phyloP scores from a whole-genome alignment of 1,140 invertebrate species.

The Ceratosolen solmsi region DNA sequence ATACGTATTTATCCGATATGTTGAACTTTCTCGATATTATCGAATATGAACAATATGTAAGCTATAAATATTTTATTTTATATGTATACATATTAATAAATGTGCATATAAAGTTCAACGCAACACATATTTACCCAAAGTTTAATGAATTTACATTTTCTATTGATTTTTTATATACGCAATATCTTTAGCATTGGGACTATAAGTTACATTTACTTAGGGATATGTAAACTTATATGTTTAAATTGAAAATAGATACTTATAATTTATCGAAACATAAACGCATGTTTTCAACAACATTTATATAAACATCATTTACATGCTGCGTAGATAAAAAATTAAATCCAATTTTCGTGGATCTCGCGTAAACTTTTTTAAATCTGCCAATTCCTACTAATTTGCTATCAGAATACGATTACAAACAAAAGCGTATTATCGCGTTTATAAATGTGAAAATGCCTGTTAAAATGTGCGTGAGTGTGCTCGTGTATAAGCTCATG shows the following conservation, averaged over 20 bases:
- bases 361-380: background rate
- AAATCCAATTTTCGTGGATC: too few relatives aligned
- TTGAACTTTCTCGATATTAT: background rate
- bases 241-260: too few relatives aligned
- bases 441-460: background rate
- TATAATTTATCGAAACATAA: too few relatives aligned
- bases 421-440: background rate
- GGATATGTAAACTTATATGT: too few relatives aligned
- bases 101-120: background rate
- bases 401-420: background rate
- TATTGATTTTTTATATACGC: background rate
- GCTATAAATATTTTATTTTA: background rate
- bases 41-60: background rate
- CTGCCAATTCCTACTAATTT: background rate
- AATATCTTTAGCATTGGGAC: too few relatives aligned
- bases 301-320: background rate
- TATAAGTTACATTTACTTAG: too few relatives aligned
- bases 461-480: background rate
- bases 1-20: background rate
- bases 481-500: background rate
- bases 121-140: background rate
- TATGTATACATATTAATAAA: background rate
- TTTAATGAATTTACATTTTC: background rate
- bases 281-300: too few relatives aligned
- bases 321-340: too few relatives aligned